Evolutionary conservation across 1,140 invertebrate species (phyloP).

Genomic region (Drosophila trapezifrons): DNA sequence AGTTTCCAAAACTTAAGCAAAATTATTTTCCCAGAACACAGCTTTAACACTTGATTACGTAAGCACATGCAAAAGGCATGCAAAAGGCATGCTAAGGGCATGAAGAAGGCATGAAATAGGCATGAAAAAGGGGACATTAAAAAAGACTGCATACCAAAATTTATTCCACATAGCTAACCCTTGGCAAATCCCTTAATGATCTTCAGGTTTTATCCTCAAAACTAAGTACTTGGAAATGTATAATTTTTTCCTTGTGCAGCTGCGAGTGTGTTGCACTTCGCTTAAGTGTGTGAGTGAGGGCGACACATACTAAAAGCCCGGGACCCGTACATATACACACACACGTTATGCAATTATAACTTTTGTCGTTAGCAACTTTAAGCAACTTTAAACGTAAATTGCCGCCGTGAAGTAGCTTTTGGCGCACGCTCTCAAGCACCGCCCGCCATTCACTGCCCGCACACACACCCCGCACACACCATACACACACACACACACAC

Average conservation of each 20-base stretch:
- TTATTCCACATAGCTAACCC: background rate
- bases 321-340: conserved; percentile 20
- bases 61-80: too few relatives aligned
- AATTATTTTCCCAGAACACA: background rate
- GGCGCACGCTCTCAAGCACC: conserved; percentile 68
- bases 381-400: conserved; percentile 84
- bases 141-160: background rate
- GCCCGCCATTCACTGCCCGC: conserved; percentile 25
- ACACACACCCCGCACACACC: conserved; percentile 17
- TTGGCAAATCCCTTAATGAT: background rate
- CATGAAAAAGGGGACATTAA: background rate
- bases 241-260: conserved; percentile 10
- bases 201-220: background rate
- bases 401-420: conserved; percentile 82
- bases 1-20: background rate
- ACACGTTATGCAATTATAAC: conserved; percentile 84
- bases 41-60: background rate
- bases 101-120: rapidly evolving
- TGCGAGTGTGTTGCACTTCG: conserved; percentile 17
- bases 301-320: conserved; percentile 34
- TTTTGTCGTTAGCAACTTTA: conserved; percentile 84
- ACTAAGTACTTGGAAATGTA: conserved; percentile 1
- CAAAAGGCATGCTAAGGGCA: too few relatives aligned
- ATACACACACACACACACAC: conserved; percentile 10
- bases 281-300: conserved; percentile 33